These are phyloP conservation scores for Polyommatus icarus DNA, from an alignment of 2,888 invertebrate species.

Conservation along the genomic window DNA sequence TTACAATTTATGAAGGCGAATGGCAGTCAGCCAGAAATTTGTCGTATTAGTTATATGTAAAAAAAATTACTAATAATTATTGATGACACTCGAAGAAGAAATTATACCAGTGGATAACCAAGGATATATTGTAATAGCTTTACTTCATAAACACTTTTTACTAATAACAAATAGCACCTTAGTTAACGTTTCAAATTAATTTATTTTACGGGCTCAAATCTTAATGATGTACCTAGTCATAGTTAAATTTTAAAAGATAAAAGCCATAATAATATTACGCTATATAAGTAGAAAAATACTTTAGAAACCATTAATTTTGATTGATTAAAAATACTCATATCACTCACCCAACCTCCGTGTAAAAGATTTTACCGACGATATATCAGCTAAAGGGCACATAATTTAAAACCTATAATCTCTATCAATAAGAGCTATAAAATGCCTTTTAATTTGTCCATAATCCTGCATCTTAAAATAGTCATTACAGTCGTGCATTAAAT, in stretches of 20 bases:
- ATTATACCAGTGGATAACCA: background rate
- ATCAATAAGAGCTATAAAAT: constrained; percentile 22
- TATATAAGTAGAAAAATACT: background rate
- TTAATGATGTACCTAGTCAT: too few species aligned
- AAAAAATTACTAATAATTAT: background rate
- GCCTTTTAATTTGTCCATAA: background rate
- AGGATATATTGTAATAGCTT: background rate
- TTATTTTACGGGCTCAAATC: too few species aligned
- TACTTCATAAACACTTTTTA: background rate
- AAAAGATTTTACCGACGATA: background rate
- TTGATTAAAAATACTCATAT: background rate
- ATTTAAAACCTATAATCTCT: constrained; percentile 17
- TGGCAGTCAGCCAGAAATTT: background rate
- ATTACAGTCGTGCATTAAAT: constrained; percentile 13
- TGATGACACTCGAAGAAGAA: background rate
- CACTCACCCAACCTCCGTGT: background rate
- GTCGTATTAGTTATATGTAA: background rate
- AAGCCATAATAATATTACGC: background rate
- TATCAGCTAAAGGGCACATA: constrained; percentile 16
- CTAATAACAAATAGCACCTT: background rate
- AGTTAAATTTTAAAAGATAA: background rate
- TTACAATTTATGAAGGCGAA: background rate
- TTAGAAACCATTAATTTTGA: background rate
- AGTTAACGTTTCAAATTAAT: too few species aligned
- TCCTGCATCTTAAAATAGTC: constrained; percentile 22